Conservation (phyloP, 2,797 vertebrate genomes). For the Anguilla obscura region DNA sequence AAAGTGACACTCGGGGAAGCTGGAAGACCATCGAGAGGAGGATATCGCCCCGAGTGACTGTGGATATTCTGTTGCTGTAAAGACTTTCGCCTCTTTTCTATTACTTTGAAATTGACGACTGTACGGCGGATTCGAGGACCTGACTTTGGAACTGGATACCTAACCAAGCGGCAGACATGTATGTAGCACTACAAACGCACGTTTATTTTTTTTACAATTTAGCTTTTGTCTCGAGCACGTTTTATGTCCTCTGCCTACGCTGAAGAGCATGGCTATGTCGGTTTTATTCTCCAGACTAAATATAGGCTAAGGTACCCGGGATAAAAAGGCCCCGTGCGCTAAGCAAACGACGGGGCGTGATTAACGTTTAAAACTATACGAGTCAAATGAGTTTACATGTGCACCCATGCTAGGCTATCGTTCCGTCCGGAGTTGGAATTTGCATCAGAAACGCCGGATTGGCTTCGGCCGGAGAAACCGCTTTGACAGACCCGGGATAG, state of each 20-base stretch:
- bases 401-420: not conserved
- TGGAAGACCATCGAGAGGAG: slow-evolving; percentile 20
- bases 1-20: slow-evolving; percentile 43
- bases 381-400: slow-evolving; percentile 14
- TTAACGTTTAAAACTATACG: not conserved
- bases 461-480: not conserved
- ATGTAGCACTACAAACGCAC: slow-evolving; percentile 38
- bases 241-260: not conserved
- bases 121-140: slow-evolving; percentile 29
- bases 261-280: not conserved
- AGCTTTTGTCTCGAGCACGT: slow-evolving; percentile 5
- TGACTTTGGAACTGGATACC: slow-evolving; percentile 39
- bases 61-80: slow-evolving; percentile 29
- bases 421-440: not conserved
- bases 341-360: slow-evolving; percentile 8
- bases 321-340: not conserved
- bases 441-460: not conserved
- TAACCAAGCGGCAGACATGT: slow-evolving; percentile 54
- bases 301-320: not conserved
- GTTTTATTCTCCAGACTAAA: slow-evolving; percentile 9
- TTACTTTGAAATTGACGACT: slow-evolving; percentile 31
- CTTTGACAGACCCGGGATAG: not conserved
- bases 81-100: slow-evolving; percentile 14
- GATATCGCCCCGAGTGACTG: not conserved
- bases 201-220: not conserved